Evolutionary conservation across 2,888 invertebrate genomes (phyloP).

Genomic region (Eudemis profundana): DNA sequence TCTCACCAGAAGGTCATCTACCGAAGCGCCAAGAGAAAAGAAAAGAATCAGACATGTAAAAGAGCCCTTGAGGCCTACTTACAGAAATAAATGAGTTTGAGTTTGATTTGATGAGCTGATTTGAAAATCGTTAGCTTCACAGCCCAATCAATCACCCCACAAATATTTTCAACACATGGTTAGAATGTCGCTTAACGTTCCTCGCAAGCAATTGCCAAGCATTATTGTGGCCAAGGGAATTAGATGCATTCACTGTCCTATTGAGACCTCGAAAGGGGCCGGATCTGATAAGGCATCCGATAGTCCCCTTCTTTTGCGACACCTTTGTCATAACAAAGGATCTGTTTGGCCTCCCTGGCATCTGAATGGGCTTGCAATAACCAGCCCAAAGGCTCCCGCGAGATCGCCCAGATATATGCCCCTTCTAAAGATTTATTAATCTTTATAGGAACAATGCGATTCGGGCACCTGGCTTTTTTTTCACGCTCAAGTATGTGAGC

Average conservation of each 20-base stretch:
- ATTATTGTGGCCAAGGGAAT: slow-evolving; percentile 80
- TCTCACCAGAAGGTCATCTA: too few relatives aligned
- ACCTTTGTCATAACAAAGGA: slow-evolving; percentile 85
- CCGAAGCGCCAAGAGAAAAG: too few relatives aligned
- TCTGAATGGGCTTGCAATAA: slow-evolving; percentile 84
- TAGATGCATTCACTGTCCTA: slow-evolving; percentile 83
- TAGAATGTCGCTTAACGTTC: slow-evolving; percentile 5
- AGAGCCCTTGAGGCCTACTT: too few relatives aligned
- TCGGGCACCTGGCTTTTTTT: slow-evolving; percentile 83
- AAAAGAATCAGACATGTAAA: too few relatives aligned
- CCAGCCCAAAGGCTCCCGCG: slow-evolving; percentile 81
- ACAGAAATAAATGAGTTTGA: neutral
- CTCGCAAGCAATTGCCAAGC: slow-evolving; percentile 72
- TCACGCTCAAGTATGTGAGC: slow-evolving; percentile 72
- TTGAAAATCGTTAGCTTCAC: too few relatives aligned
- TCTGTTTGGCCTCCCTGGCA: slow-evolving; percentile 83
- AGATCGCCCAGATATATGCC: slow-evolving; percentile 83
- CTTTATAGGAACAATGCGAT: slow-evolving; percentile 82
- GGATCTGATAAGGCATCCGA: slow-evolving; percentile 85
- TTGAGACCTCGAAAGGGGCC: slow-evolving; percentile 84
- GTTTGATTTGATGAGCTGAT: too few relatives aligned
- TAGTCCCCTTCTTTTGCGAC: slow-evolving; percentile 83
- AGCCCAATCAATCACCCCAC: neutral
- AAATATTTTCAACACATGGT: slow-evolving; percentile 11
- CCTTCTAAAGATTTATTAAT: slow-evolving; percentile 84